Evolutionary conservation across 2,113 vertebrate genomes (phyloP), one percentile per base, ranked within the genome.

Genomic region (Camelus bactrianus): DNA sequence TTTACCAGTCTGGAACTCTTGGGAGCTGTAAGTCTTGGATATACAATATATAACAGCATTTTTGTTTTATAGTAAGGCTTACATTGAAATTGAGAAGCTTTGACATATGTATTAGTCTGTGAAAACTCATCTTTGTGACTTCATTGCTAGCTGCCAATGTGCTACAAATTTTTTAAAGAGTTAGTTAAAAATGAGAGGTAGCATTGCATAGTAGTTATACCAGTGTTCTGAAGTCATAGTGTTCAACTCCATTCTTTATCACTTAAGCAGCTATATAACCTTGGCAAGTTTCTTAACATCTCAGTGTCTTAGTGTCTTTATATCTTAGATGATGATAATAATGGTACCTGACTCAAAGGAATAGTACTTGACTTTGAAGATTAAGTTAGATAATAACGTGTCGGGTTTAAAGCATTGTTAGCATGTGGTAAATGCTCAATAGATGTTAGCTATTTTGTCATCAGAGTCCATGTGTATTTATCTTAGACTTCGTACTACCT

Each of bases 41-140:
- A 10, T 83, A 70, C 10, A 69, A 58, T 5, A 62, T 62, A 46
- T 24, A 28, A 69, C 26, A 86, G 14, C 24, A 48, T 73, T 91
- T 96, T 89, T 85, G 48, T 86, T 91, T 92, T 84, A 75, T 50
- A 93, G 93, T 96, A 93, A 97, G 93, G 60, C 58, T 80, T 94
- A 81, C 12, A 50, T 56, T 94, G 56, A 89, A 73, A 56, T 52
- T 85, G 54, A 89, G 38, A 73, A 69, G 38, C 32, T 79, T 69
- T 92, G 93, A 82, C 6, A 60, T 38, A 73, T 20, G 91, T 22
- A 42, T 84, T 64, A 85, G 35, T 94, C 19, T 93, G 58, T 97
- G 52, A 85, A 87, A 92, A 84, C 79, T 84, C 22, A 89, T 19
- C 22, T 86, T 96, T 75, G 24, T 96, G 73, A 67, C 11, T 90